phyloP scores from a whole-genome alignment of 2,113 vertebrate species.

The Octodon degus region DNA sequence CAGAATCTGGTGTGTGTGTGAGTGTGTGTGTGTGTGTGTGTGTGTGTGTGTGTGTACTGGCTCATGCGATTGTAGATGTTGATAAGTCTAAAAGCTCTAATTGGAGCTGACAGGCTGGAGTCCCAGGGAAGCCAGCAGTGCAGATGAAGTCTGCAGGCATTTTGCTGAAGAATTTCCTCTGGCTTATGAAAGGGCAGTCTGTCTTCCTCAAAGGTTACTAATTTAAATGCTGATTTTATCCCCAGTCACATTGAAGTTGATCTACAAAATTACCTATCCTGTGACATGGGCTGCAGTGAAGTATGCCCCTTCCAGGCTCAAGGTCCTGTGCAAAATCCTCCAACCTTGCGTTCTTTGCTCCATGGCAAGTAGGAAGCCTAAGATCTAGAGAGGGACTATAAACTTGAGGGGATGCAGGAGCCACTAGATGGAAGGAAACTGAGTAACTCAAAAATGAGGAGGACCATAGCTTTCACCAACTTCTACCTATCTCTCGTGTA shows the following conservation, averaged over 20 bases:
- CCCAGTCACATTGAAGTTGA: background rate
- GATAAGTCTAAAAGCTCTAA: background rate
- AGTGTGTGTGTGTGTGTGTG: background rate
- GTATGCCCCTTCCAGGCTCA: background rate
- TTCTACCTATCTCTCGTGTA: background rate
- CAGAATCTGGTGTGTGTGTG: background rate
- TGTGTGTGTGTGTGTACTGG: background rate
- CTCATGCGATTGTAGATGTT: background rate
- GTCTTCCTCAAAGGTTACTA: background rate
- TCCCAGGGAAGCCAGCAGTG: background rate
- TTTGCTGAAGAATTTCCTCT: slow-evolving; percentile 27
- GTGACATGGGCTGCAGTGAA: background rate
- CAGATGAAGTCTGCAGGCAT: background rate
- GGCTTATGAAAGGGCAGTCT: background rate
- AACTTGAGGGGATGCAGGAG: background rate
- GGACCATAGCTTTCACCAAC: background rate
- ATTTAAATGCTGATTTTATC: slow-evolving; percentile 36
- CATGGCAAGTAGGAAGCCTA: background rate
- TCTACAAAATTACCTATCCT: background rate
- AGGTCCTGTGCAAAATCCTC: background rate
- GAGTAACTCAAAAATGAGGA: background rate
- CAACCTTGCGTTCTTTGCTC: background rate
- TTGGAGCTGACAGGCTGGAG: background rate
- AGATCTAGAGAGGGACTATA: background rate
- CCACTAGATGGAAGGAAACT: background rate